Evolutionary conservation across 2,888 invertebrate species (phyloP).

Genomic region (Mantis religiosa): DNA sequence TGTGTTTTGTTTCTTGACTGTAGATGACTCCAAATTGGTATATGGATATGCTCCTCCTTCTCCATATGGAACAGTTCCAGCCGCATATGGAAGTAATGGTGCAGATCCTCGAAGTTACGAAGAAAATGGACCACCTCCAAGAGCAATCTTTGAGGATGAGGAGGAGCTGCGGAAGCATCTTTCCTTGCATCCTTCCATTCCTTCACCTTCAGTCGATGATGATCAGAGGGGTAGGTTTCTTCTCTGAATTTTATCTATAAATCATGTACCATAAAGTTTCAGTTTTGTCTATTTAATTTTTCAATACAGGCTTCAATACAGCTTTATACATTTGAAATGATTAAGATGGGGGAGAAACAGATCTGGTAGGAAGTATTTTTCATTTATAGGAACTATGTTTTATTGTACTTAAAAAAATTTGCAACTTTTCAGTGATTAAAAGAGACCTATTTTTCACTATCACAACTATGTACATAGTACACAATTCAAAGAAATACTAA

Average conservation of each 20-base stretch:
- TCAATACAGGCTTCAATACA: no score
- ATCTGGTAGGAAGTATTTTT: no score
- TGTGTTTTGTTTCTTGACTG: slow-evolving; percentile 12
- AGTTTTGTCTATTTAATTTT: not conserved
- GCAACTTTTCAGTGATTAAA: no score
- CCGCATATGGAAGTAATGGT: slow-evolving; percentile 31
- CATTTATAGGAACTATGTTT: no score
- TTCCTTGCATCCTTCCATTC: slow-evolving; percentile 45
- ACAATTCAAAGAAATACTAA: no score
- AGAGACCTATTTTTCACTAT: no score
- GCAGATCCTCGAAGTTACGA: slow-evolving; percentile 31
- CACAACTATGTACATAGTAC: no score
- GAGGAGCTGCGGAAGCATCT: slow-evolving; percentile 65
- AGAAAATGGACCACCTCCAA: slow-evolving; percentile 32
- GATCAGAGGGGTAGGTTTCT: slow-evolving; percentile 34
- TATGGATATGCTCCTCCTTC: slow-evolving; percentile 64
- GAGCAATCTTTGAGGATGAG: slow-evolving; percentile 53
- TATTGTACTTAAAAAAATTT: no score
- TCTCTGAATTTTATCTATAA: not conserved
- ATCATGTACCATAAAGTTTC: not conserved
- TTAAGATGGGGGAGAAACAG: no score
- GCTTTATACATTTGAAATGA: no score
- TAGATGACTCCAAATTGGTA: slow-evolving; percentile 57
- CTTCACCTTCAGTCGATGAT: slow-evolving; percentile 35
- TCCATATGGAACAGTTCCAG: slow-evolving; percentile 52